A percentile compares a stretch with the other conserved stretches of the same genome.
Evolutionary conservation across 2,888 invertebrate species (phyloP).

Genomic region (Ariolimax columbianus): DNA sequence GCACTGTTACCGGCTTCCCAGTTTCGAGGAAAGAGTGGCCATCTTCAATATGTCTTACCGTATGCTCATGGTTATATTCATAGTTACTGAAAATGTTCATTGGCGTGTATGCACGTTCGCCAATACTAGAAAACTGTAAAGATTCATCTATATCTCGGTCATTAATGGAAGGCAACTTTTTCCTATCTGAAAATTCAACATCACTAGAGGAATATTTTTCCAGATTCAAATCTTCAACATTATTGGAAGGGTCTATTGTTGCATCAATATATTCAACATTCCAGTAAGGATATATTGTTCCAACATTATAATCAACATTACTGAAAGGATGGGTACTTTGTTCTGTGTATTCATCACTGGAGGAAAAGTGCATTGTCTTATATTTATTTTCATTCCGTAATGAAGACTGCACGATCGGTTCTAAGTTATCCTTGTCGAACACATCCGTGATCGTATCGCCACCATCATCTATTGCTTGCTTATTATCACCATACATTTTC

Average conservation of each 20-base stretch:
- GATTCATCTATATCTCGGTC: not conserved
- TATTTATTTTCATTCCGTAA: too few relatives aligned
- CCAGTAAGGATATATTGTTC: not conserved
- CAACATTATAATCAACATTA: not conserved
- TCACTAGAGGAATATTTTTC: not conserved
- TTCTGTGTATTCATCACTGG: not conserved
- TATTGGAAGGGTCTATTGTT: not conserved
- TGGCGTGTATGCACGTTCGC: too few relatives aligned
- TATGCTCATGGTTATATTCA: not conserved
- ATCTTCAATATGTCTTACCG: not conserved
- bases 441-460: too few relatives aligned
- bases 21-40: not conserved
- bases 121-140: too few relatives aligned
- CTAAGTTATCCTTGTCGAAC: too few relatives aligned
- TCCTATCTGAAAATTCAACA: not conserved
- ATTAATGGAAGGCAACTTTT: not conserved
- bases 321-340: not conserved
- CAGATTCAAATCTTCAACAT: not conserved
- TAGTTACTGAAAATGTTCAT: too few relatives aligned
- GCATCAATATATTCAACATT: not conserved
- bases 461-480: not conserved
- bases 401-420: too few relatives aligned
- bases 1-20: not conserved
- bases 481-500: not conserved
- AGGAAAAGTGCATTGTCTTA: not conserved